Evolutionary conservation across 2,113 vertebrate genomes (phyloP).

Genomic region (Seriola quinqueradiata): DNA sequence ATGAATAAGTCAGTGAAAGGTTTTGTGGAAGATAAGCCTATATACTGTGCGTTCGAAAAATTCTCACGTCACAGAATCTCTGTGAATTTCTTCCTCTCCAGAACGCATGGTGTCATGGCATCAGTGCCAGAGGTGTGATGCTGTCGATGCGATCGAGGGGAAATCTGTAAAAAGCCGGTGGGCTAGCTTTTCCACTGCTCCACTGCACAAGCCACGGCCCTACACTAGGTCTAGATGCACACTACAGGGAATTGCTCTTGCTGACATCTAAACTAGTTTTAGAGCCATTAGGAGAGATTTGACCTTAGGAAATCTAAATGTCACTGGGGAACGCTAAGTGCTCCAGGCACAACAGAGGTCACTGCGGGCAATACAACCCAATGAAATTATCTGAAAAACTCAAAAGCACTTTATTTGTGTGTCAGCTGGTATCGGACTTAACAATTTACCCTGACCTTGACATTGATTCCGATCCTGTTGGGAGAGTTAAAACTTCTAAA

Average conservation of each 20-base stretch:
- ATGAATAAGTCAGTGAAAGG: constrained; percentile 37
- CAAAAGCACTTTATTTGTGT: constrained; percentile 39
- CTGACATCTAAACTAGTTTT: constrained; percentile 63
- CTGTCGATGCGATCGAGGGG: constrained; percentile 59
- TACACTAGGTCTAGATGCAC: constrained; percentile 34
- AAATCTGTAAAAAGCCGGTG: constrained; percentile 74
- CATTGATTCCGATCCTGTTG: neutral
- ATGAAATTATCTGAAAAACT: constrained; percentile 43
- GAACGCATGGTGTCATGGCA: constrained; percentile 7
- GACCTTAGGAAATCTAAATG: constrained; percentile 57
- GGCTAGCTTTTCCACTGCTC: constrained; percentile 42
- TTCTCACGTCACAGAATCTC: neutral
- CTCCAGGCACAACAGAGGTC: constrained; percentile 47
- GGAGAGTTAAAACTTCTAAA: neutral
- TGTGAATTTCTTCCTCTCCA: constrained; percentile 4
- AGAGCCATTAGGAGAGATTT: constrained; percentile 63
- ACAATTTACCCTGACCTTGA: constrained; percentile 5
- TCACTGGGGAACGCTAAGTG: constrained; percentile 67
- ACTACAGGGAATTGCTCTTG: constrained; percentile 51
- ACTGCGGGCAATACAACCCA: constrained; percentile 11
- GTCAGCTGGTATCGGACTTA: constrained; percentile 8
- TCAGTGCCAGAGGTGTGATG: constrained; percentile 60
- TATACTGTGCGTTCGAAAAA: neutral
- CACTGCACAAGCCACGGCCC: constrained; percentile 31
- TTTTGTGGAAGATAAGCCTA: constrained; percentile 21